These are phyloP conservation scores for Eira barbara DNA, from an alignment of 2,113 vertebrate species.

Conservation along the genomic window DNA sequence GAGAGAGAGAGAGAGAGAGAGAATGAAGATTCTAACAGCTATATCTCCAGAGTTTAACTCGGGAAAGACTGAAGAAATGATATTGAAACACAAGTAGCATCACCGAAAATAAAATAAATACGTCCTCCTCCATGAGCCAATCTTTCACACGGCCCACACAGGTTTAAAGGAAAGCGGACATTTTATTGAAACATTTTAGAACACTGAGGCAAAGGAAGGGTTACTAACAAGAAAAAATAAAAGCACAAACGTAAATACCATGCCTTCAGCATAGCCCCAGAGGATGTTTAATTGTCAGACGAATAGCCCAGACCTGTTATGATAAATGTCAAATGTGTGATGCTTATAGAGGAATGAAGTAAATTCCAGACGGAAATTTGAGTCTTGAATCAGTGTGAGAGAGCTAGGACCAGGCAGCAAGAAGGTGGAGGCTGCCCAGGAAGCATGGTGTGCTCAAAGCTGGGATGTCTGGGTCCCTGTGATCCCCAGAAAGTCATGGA, in stretches of 20 bases:
- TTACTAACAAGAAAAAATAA: conserved; percentile 73
- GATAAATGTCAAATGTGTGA: conserved; percentile 84
- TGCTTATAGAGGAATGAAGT: conserved; percentile 55
- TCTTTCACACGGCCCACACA: neutral
- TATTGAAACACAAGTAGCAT: neutral
- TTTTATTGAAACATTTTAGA: conserved; percentile 14
- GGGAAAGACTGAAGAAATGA: neutral
- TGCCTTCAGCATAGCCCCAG: conserved; percentile 60
- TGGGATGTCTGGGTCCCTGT: neutral
- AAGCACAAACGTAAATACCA: conserved; percentile 77
- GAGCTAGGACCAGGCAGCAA: neutral
- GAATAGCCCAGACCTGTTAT: conserved; percentile 78
- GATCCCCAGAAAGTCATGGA: neutral
- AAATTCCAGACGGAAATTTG: neutral
- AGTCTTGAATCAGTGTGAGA: neutral
- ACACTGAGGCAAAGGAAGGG: conserved; percentile 70
- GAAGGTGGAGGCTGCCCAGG: neutral
- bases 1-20: neutral
- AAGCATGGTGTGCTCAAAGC: neutral
- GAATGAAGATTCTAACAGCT: neutral
- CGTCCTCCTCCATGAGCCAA: neutral
- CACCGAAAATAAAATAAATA: conserved; percentile 3
- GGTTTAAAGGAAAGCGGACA: neutral
- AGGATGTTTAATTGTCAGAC: conserved; percentile 82
- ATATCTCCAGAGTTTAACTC: neutral